Evolutionary conservation across 1,140 invertebrate species (phyloP), one percentile per base, ranked within the genome.

Genomic region (Drosophila pseudoananassae): DNA sequence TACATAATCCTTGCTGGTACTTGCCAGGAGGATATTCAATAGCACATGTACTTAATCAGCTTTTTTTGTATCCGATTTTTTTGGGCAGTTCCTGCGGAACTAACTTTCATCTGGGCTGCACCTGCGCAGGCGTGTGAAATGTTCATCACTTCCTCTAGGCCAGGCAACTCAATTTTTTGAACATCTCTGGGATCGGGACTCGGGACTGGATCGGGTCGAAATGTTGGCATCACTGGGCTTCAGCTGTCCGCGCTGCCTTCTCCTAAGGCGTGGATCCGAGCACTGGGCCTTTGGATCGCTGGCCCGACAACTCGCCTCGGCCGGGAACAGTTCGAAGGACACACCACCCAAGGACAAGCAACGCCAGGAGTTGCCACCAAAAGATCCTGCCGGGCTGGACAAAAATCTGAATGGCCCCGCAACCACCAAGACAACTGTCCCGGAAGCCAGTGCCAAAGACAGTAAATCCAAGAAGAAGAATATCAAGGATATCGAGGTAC

Each of bases 161-260:
- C 15, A 50, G 31, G 63, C 51, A 63, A 69, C 6, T 69, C 63
- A 60, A 31, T 29, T 38, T 51, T 76, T 25, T 43, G 33, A 49
- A 33, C 53, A 14, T 77, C 27, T 38, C 53, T 15, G 36, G 38
- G 60, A 58, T 56, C 54, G 43, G 45, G 31, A 27, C 14, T n/a
- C n/a, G n/a, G n/a, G n/a, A n/a, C 38, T 14, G 17, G 33, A 20
- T 17, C 43, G 36, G 45, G 33, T 17, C 17, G 43, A 47, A 38
- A 87, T 36, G 96, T 93, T 40, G 95, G 95, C 79, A 97, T 96
- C 91, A 96, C 96, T 71, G 96, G 94, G 66, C 96, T 93, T 76
- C 95, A 93, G 64, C 97, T 93, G 15, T 95, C 96, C 81, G 96
- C 97, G 98, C 74, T 29, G 82, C 25, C 47, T 75, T 57, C 58